phyloP scores from a whole-genome alignment of 1,140 invertebrate species.

The Aphaenogaster ashmeadi region DNA sequence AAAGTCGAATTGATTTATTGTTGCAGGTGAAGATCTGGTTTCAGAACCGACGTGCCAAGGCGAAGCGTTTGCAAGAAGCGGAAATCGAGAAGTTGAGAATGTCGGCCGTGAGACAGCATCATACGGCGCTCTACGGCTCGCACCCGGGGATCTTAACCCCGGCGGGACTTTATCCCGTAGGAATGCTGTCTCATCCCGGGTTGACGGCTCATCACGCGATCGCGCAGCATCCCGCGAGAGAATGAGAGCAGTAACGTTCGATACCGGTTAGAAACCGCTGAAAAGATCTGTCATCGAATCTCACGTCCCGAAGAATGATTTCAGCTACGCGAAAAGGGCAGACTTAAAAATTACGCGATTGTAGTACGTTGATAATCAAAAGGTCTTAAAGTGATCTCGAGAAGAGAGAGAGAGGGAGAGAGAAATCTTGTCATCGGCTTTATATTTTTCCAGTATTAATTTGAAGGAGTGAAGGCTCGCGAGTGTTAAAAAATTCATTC shows the following conservation, averaged over 20 bases:
- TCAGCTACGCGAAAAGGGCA: background rate
- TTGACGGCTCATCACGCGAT: constrained; percentile 79
- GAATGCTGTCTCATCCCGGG: constrained; percentile 82
- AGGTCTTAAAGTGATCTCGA: background rate
- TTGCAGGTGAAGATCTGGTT: constrained; percentile 98
- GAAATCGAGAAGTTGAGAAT: constrained; percentile 96
- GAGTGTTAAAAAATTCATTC: too few relatives aligned
- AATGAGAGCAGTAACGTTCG: constrained; percentile 74
- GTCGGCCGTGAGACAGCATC: constrained; percentile 89
- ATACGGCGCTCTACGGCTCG: constrained; percentile 85
- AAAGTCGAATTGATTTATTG: constrained; percentile 49
- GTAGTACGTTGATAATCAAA: background rate
- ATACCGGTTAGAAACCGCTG: background rate
- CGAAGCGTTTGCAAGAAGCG: constrained; percentile 97
- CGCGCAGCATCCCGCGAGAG: constrained; percentile 80
- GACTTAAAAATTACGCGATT: constrained; percentile 3
- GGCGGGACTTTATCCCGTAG: constrained; percentile 81
- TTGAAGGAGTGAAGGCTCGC: background rate
- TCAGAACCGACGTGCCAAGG: constrained; percentile 98
- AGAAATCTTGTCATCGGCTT: background rate
- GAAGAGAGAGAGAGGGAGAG: background rate
- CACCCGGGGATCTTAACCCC: constrained; percentile 83
- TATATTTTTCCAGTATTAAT: constrained; percentile 28
- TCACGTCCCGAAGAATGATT: constrained; percentile 4
- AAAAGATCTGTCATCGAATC: constrained; percentile 11